These are phyloP conservation scores for Calycopis cecrops DNA, from an alignment of 1,140 invertebrate genomes.

Conservation along the genomic window DNA sequence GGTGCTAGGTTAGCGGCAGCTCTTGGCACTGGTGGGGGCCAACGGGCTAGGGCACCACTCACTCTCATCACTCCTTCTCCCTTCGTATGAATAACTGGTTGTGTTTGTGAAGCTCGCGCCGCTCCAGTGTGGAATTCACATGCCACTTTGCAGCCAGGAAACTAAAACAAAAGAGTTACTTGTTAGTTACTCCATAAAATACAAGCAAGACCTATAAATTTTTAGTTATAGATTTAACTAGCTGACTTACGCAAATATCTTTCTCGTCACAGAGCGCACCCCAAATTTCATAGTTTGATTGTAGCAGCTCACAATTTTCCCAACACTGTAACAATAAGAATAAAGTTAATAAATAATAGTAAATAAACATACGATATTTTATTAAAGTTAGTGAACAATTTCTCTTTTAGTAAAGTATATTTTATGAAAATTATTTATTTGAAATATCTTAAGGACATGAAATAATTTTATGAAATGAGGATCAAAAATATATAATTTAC, in stretches of 20 bases:
- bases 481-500: constrained; percentile 1
- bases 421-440: too few species aligned
- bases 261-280: constrained; percentile 81
- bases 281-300: constrained; percentile 84
- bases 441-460: too few species aligned
- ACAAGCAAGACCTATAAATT: not conserved
- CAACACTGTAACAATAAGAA: constrained; percentile 83
- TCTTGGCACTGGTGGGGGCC: constrained; percentile 76
- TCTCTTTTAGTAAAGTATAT: too few species aligned
- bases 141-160: constrained; percentile 81
- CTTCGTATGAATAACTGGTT: constrained; percentile 80
- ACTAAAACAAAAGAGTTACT: constrained; percentile 73
- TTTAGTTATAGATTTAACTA: constrained; percentile 21
- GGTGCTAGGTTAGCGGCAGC: constrained; percentile 71
- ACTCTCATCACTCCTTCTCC: constrained; percentile 79
- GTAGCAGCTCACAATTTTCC: constrained; percentile 85
- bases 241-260: constrained; percentile 81
- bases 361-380: too few species aligned
- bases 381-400: constrained; percentile 11
- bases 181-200: not conserved
- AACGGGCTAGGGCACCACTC: constrained; percentile 75
- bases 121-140: constrained; percentile 80
- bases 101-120: constrained; percentile 75
- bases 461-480: too few species aligned
- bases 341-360: constrained; percentile 8